A percentile compares a stretch with the other conserved stretches of the same genome.
These are phyloP conservation scores for Paedocypris micromegethes DNA, from an alignment of 2,797 vertebrate species.

Conservation along the genomic window DNA sequence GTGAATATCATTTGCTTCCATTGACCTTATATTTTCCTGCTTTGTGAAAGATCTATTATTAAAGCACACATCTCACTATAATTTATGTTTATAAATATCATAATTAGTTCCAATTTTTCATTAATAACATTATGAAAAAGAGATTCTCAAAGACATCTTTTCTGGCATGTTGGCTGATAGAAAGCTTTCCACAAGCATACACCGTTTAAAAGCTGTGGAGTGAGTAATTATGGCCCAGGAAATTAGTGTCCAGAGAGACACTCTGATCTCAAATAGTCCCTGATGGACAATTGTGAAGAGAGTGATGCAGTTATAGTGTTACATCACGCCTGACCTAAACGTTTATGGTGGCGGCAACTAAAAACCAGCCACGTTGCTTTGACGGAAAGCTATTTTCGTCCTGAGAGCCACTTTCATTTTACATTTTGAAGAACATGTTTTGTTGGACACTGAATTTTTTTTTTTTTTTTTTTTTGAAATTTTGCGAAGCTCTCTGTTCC, in stretches of 20 bases:
- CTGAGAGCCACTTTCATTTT: constrained; percentile 17
- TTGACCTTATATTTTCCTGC: constrained; percentile 54
- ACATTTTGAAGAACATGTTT: not conserved
- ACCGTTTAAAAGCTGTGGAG: constrained; percentile 14
- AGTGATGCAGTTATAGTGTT: constrained; percentile 27
- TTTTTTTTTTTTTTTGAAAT: no score
- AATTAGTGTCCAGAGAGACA: constrained; percentile 40
- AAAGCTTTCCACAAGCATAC: constrained; percentile 20
- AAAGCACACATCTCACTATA: constrained; percentile 50
- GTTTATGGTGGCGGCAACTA: constrained; percentile 6
- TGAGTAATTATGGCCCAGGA: constrained; percentile 34
- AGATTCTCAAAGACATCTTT: constrained; percentile 61
- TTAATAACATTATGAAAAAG: constrained; percentile 58
- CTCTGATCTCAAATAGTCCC: constrained; percentile 38
- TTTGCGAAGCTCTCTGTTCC: no score
- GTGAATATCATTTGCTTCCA: constrained; percentile 43
- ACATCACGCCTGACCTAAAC: constrained; percentile 7
- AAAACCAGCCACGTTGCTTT: constrained; percentile 1
- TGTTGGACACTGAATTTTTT: constrained; percentile 4
- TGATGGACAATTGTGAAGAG: constrained; percentile 31
- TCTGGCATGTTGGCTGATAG: constrained; percentile 9
- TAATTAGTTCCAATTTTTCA: constrained; percentile 64
- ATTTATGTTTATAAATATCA: constrained; percentile 55
- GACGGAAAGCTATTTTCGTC: not conserved
- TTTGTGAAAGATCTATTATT: constrained; percentile 49